Percentiles rank a stretch among this genome's conserved stretches.
phyloP scores from a whole-genome alignment of 1,140 invertebrate species.

The Leptopilina boulardi region DNA sequence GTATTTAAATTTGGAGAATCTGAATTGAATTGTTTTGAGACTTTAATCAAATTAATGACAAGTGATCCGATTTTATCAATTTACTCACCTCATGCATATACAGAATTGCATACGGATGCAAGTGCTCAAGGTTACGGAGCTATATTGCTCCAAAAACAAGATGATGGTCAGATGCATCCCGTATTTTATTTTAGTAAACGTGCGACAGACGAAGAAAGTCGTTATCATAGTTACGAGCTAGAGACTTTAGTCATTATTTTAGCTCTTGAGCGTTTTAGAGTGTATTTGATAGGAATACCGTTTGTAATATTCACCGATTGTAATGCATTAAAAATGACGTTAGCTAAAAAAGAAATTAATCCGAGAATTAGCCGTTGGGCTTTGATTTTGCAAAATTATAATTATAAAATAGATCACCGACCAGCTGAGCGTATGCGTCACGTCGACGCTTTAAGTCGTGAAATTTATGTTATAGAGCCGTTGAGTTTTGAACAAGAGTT shows the following conservation, averaged over 20 bases:
- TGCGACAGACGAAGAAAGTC: neutral
- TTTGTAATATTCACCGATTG: conserved; percentile 8
- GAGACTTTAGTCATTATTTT: neutral
- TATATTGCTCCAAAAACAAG: neutral
- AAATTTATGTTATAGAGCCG: conserved; percentile 1
- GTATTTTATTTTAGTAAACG: neutral
- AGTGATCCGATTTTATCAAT: neutral
- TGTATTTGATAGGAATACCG: conserved; percentile 17
- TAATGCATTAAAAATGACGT: neutral
- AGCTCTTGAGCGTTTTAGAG: conserved; percentile 4
- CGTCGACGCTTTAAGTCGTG: conserved; percentile 24
- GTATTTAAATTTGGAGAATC: neutral
- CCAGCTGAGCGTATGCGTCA: conserved; percentile 25
- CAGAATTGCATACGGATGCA: neutral
- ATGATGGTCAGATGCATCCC: neutral
- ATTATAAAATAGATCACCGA: conserved; percentile 1
- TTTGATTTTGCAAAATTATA: neutral
- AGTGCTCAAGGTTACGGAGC: neutral
- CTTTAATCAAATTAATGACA: neutral
- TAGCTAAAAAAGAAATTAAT: conserved; percentile 10
- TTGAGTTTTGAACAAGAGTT: conserved; percentile 18
- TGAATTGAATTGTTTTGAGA: neutral
- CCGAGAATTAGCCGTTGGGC: conserved; percentile 28
- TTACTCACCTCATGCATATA: neutral
- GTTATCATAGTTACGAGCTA: neutral